Base-by-base conservation (phyloP, 2,888 invertebrate genomes). In the Phragmatobia fuliginosa region DNA sequence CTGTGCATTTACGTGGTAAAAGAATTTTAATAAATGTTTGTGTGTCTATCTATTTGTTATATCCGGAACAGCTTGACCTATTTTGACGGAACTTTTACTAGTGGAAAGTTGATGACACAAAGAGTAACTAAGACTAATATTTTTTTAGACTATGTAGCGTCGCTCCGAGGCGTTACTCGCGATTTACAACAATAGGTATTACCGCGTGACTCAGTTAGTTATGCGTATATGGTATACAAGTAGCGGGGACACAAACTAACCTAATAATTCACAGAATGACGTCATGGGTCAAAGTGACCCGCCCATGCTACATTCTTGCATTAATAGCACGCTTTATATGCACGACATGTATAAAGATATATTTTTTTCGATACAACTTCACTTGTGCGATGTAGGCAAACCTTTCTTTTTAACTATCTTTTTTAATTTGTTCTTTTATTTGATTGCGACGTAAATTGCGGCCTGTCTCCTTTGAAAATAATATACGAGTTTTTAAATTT, bases 301-400 rank as follows among this genome's bases (percentile, higher is more conserved):
- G 65, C 79, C 73, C 78, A 74, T 71, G 70, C n/a, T 73, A 79
- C 82, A 82, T 81, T 82, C 82, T 74, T 79, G 82, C 71, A 77
- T 75, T 77, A 72, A 72, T 70, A 62, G 28, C 36, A 33, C 28
- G 31, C 58, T 70, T 70, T 70, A 66, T 66, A 69, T 69, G 69
- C 69, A 69, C 33, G 41, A 52, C 63, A 38, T 59, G 60, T 64
- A 32, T 63, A 36, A 33, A 62, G 28, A 25, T 25, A 62, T 41
- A 67, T 61, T 61, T 7, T 67, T 59, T 66, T 67, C 25, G 49
- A 49, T 66, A 32, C 59, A 6, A 58, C 28, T 56, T 28, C 14
- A 25, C 28, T n/a, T 21, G 56, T 10, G 8, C 10, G 38, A 38
- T 28, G 31, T 5, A 49, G n/a, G 21, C 5, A 45, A 32, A 49